Evolutionary conservation across 2,797 vertebrate species (phyloP).

Genomic region (Philypnodon macrostomus): DNA sequence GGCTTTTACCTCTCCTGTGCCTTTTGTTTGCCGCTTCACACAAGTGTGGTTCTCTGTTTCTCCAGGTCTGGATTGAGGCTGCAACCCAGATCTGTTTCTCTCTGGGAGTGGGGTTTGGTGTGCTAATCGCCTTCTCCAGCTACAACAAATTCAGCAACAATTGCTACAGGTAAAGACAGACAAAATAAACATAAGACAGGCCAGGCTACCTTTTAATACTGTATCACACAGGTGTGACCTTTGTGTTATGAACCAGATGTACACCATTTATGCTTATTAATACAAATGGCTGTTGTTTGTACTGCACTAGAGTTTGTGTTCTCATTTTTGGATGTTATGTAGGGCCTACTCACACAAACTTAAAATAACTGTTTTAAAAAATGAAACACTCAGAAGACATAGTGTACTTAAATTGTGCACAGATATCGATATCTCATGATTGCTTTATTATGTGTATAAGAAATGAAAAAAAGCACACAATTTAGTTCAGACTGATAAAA

Average conservation of each 20-base stretch:
- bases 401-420: too few relatives aligned
- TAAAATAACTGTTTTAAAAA: neutral
- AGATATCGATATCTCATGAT: too few relatives aligned
- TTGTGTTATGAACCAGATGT: neutral
- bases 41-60: slow-evolving; percentile 73
- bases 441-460: too few relatives aligned
- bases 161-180: slow-evolving; percentile 83
- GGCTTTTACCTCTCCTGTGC: slow-evolving; percentile 77
- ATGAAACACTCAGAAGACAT: slow-evolving; percentile 1
- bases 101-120: slow-evolving; percentile 91
- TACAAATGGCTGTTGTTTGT: too few relatives aligned
- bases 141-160: slow-evolving; percentile 95
- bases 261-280: neutral
- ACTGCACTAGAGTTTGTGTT: too few relatives aligned
- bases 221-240: slow-evolving; percentile 1
- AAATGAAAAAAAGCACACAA: too few relatives aligned
- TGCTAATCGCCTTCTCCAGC: slow-evolving; percentile 92
- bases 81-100: slow-evolving; percentile 94
- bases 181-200: slow-evolving; percentile 13
- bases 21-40: slow-evolving; percentile 75
- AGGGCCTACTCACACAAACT: neutral
- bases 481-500: too few relatives aligned
- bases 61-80: slow-evolving; percentile 91
- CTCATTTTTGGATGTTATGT: neutral
- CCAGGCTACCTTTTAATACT: too few relatives aligned